These are phyloP conservation scores for Ericerus pela DNA, from an alignment of 1,140 invertebrate genomes.

Conservation along the genomic window DNA sequence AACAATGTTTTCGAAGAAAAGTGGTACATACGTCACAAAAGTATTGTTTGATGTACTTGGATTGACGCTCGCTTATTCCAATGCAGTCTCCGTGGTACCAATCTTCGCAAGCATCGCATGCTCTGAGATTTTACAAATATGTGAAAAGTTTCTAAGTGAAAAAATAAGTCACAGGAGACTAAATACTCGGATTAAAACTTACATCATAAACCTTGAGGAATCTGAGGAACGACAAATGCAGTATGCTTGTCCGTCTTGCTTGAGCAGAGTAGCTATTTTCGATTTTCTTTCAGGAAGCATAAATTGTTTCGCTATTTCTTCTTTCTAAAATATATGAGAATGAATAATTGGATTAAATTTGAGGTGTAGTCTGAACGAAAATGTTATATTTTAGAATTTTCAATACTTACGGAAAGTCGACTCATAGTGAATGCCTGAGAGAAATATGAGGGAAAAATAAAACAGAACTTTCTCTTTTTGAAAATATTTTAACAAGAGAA, in stretches of 20 bases:
- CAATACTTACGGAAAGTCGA: neutral
- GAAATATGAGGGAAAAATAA: too few relatives aligned
- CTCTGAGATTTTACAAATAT: slow-evolving; percentile 37
- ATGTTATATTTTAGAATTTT: neutral
- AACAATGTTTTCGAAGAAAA: neutral
- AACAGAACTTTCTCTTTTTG: too few relatives aligned
- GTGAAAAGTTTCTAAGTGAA: neutral
- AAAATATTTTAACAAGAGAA: too few relatives aligned
- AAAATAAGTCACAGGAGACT: neutral
- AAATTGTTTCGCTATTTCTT: slow-evolving; percentile 79
- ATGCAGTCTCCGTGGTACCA: slow-evolving; percentile 99
- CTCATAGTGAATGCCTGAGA: too few relatives aligned
- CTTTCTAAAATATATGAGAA: slow-evolving; percentile 43
- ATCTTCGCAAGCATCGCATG: slow-evolving; percentile 92
- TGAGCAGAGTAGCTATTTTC: slow-evolving; percentile 75
- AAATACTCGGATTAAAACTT: slow-evolving; percentile 29
- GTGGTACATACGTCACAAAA: slow-evolving; percentile 46
- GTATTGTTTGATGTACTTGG: slow-evolving; percentile 84
- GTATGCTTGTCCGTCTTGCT: slow-evolving; percentile 77
- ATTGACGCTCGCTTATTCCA: slow-evolving; percentile 80
- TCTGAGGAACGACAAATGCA: slow-evolving; percentile 89
- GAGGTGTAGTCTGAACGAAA: neutral
- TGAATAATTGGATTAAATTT: neutral
- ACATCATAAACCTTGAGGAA: slow-evolving; percentile 93
- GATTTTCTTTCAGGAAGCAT: slow-evolving; percentile 77